phyloP scores from a whole-genome alignment of 1,140 invertebrate genomes.

The Drosophila kurseongensis region DNA sequence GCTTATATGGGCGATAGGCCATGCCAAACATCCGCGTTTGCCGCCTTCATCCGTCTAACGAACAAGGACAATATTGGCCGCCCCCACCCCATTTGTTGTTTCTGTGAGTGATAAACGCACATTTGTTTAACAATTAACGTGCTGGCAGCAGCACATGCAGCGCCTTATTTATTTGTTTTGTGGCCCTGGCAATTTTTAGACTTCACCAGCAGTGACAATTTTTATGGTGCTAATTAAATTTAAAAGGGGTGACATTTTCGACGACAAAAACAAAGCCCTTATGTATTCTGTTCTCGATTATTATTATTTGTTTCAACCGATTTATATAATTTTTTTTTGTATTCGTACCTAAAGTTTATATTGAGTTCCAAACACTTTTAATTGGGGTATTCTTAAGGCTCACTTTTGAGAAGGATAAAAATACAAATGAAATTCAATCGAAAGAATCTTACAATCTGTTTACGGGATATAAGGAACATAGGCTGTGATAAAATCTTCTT shows the following conservation, averaged over 20 bases:
- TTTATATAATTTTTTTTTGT: too few species aligned
- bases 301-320: too few species aligned
- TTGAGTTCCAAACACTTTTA: too few species aligned
- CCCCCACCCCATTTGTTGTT: conserved; percentile 19
- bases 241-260: conserved; percentile 23
- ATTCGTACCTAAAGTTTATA: too few species aligned
- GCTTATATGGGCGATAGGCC: conserved; percentile 23
- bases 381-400: too few species aligned
- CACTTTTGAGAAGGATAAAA: too few species aligned
- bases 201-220: conserved; percentile 37
- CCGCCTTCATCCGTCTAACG: conserved; percentile 71
- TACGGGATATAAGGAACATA: neutral
- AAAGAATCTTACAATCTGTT: neutral
- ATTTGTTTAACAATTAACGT: conserved; percentile 79
- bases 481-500: too few species aligned
- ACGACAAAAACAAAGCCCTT: conserved; percentile 1
- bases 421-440: too few species aligned
- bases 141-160: conserved; percentile 57
- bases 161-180: conserved; percentile 36
- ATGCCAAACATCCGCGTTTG: conserved; percentile 39
- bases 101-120: conserved; percentile 71
- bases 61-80: conserved; percentile 69
- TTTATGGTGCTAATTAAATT: conserved; percentile 67
- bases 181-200: conserved; percentile 18
- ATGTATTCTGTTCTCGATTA: too few species aligned